These are phyloP conservation scores for Arothron firmamentum DNA, from an alignment of 2,113 vertebrate genomes.

Conservation along the genomic window DNA sequence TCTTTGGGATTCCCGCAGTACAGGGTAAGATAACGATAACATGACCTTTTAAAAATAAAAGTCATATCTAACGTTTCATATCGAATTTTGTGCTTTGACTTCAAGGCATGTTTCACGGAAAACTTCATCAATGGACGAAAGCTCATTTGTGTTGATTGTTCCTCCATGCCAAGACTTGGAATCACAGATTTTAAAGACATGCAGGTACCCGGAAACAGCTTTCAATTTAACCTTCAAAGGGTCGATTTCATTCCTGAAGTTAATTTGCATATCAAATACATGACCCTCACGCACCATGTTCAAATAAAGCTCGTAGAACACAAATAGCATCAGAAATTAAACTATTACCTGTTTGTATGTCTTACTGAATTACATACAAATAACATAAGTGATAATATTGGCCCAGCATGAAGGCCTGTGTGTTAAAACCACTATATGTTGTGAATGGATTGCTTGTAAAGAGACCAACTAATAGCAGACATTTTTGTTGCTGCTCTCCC, in stretches of 20 bases:
- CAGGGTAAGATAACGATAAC: conserved; percentile 47
- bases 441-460: too few species aligned
- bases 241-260: background rate
- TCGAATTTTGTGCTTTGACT: conserved; percentile 5
- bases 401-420: too few species aligned
- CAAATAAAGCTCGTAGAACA: conserved; percentile 7
- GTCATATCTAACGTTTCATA: background rate
- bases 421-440: too few species aligned
- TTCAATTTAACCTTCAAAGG: background rate
- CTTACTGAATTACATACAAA: too few species aligned
- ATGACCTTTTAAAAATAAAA: background rate
- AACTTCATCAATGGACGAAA: conserved; percentile 84
- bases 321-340: conserved; percentile 10
- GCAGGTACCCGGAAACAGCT: conserved; percentile 74
- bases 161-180: conserved; percentile 80
- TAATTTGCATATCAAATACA: conserved; percentile 25
- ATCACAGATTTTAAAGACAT: conserved; percentile 86
- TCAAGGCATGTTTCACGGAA: conserved; percentile 84
- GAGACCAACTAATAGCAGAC: too few species aligned
- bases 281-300: conserved; percentile 6
- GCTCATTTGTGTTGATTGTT: conserved; percentile 81
- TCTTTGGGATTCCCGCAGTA: conserved; percentile 72
- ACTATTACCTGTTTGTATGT: too few species aligned
- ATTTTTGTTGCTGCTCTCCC: too few species aligned
- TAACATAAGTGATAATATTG: too few species aligned